Evolutionary conservation across 2,797 vertebrate genomes (phyloP).

Genomic region (Microhierax caerulescens): DNA sequence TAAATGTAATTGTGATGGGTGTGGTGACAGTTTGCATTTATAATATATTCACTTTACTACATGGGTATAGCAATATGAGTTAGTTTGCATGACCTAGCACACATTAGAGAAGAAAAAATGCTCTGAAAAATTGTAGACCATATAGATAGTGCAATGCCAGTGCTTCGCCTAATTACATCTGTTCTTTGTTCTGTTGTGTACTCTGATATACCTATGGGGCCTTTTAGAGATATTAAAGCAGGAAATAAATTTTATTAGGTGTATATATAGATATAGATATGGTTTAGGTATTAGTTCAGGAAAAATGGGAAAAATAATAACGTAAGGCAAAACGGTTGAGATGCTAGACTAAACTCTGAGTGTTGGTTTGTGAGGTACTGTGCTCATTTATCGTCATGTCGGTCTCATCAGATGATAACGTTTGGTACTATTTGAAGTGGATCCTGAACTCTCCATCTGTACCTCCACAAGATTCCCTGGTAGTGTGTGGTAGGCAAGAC

Average conservation of each 20-base stretch:
- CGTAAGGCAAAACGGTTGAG: not conserved
- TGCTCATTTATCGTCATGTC: not conserved
- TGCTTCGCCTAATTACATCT: not conserved
- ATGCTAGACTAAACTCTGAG: not conserved
- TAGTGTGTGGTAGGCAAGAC: not conserved
- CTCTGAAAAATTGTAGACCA: not conserved
- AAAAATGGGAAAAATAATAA: not conserved
- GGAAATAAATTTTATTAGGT: constrained; percentile 17
- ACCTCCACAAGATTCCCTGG: not conserved
- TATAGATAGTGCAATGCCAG: not conserved
- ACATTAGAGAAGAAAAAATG: constrained; percentile 6
- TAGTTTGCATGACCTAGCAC: constrained; percentile 15
- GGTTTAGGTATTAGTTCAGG: not conserved
- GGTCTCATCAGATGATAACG: not conserved
- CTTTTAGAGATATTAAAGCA: not conserved
- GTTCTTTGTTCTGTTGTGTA: not conserved
- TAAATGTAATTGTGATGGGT: constrained; percentile 61
- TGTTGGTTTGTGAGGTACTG: not conserved
- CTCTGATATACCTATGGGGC: not conserved
- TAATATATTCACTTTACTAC: constrained; percentile 32
- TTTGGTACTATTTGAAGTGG: not conserved
- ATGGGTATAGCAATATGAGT: not conserved
- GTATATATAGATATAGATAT: too few relatives aligned
- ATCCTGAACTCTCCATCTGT: not conserved
- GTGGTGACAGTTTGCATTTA: constrained; percentile 50